Evolutionary conservation across 2,113 vertebrate genomes (phyloP).

Genomic region (Progne subis): DNA sequence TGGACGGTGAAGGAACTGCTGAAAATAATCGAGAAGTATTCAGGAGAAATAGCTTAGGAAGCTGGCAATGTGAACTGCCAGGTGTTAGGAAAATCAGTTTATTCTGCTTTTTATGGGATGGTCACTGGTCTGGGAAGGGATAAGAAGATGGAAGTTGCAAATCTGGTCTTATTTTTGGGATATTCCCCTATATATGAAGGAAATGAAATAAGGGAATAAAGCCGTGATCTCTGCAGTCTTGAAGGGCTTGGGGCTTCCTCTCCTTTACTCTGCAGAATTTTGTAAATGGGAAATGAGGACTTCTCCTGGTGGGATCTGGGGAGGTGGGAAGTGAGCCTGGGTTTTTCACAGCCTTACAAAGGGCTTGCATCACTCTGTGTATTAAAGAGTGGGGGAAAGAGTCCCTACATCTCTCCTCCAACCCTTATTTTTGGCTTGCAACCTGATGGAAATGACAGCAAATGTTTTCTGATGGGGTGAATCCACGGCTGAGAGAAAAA

Average conservation of each 20-base stretch:
- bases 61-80: not conserved
- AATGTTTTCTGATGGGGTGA: not conserved
- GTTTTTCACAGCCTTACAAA: not conserved
- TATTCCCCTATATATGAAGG: not conserved
- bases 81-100: not conserved
- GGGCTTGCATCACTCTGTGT: not conserved
- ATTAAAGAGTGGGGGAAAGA: fast-evolving
- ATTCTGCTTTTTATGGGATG: not conserved
- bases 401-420: not conserved
- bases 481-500: not conserved
- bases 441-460: not conserved
- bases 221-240: not conserved
- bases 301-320: fast-evolving
- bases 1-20: not conserved
- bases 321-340: not conserved
- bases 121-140: not conserved
- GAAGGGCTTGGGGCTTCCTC: not conserved
- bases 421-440: not conserved
- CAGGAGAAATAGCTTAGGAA: not conserved
- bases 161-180: not conserved
- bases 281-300: not conserved
- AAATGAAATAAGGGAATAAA: not conserved
- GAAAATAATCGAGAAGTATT: not conserved
- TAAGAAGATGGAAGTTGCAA: not conserved
- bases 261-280: not conserved